Evolutionary conservation across 2,113 vertebrate genomes (phyloP), one percentile per base, ranked within the genome.

Genomic region (Chaenocephalus aceratus): DNA sequence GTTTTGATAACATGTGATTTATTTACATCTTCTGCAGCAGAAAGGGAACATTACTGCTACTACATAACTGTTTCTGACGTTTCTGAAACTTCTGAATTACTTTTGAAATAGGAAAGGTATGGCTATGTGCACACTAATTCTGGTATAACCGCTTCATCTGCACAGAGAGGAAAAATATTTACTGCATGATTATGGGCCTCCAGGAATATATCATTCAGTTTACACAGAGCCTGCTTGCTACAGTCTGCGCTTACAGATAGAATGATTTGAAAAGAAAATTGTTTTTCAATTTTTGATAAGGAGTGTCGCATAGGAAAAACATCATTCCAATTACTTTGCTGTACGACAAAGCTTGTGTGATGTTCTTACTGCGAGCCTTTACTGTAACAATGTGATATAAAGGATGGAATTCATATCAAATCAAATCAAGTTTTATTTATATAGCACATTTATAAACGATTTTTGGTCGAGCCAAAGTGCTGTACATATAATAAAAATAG

Each of bases 311-410:
- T 41, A 52, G 48, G 54, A 74, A 83, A 83, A 82, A 80, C 84
- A 89, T 75, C 64, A 85, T 79, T 80, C 69, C 72, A 75, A 65
- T 82, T 80, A 86, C 83, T 76, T 66, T 82, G 34, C 78, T 72
- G 57, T 82, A 69, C 68, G 81, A 48, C 45, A 8, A 34, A 76
- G 59, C 63, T 64, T 21, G 21, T 60, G 75, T 41, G 60, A 76
- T 74, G 71, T 78, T 53, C 57, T 71, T 58, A 41, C 56, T 18
- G 68, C 75, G 81, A 79, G 71, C 65, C 86, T 79, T 65, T 77
- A 26, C 26, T 26, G 26, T 26, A 65, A 68, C 54, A 71, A 64
- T 65, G 65, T 67, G 46, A 75, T 56, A 30, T 21, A 56, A 36
- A 53, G 56, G 63, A 58, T 51, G 15, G 21, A 16, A 48, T 85